Evolutionary conservation across 1,140 invertebrate genomes (phyloP).

Genomic region (Microplitis demolitor): DNA sequence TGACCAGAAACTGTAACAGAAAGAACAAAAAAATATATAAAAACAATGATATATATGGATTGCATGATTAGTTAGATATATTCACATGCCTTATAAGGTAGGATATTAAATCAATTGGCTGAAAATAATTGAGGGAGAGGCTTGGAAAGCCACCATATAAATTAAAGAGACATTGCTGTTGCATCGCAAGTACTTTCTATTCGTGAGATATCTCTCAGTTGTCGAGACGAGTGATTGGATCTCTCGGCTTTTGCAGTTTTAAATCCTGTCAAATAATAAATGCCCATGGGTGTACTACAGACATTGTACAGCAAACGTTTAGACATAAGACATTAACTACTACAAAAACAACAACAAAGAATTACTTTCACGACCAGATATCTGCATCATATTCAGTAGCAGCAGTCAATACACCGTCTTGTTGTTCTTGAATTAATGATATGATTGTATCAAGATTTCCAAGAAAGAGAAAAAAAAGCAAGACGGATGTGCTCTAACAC

Average conservation of each 20-base stretch:
- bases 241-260: background rate
- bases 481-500: too few species aligned
- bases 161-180: background rate
- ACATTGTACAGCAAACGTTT: background rate
- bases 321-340: background rate
- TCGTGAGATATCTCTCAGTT: background rate
- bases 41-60: too few species aligned
- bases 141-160: background rate
- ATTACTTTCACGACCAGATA: conserved; percentile 19
- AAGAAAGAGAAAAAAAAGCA: too few species aligned
- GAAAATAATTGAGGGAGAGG: conserved; percentile 1
- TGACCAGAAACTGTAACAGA: conserved; percentile 48
- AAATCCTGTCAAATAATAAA: background rate
- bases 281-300: background rate
- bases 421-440: too few species aligned
- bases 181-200: conserved; percentile 7
- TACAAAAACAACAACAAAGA: background rate
- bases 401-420: background rate
- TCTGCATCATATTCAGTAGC: background rate
- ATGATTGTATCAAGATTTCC: too few species aligned
- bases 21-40: conserved; percentile 8
- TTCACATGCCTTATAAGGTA: conserved; percentile 6
- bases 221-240: background rate
- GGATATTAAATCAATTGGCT: conserved; percentile 4
- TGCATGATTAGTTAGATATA: conserved; percentile 27